These are phyloP conservation scores for Stegodyphus dumicola DNA, from an alignment of 1,140 invertebrate genomes.

Conservation along the genomic window DNA sequence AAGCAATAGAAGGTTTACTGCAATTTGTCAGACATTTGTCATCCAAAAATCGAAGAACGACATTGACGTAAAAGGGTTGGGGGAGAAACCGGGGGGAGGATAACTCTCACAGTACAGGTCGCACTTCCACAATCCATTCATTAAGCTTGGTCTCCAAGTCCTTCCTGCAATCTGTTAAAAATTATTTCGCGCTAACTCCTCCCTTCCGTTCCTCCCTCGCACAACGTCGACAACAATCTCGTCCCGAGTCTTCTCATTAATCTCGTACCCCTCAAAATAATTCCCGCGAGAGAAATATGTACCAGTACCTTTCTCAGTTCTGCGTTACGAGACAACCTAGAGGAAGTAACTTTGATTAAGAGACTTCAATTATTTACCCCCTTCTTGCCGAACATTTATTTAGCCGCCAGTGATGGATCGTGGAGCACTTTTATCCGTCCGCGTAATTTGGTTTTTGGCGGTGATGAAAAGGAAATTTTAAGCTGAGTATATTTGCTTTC, in stretches of 20 bases:
- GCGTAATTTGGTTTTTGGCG: too few species aligned
- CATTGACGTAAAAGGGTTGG: too few species aligned
- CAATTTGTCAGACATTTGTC: too few species aligned
- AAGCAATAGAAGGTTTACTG: too few species aligned
- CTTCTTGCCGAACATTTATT: slow-evolving; percentile 21
- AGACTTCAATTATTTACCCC: slow-evolving; percentile 33
- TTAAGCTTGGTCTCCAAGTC: neutral
- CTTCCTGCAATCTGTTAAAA: slow-evolving; percentile 18
- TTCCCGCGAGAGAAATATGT: neutral
- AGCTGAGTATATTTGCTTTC: neutral
- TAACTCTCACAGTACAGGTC: too few species aligned
- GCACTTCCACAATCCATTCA: neutral
- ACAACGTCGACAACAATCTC: slow-evolving; percentile 4
- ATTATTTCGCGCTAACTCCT: slow-evolving; percentile 9
- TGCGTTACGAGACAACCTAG: too few species aligned
- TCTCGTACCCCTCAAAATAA: slow-evolving; percentile 27
- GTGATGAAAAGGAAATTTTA: neutral
- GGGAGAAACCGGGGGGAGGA: too few species aligned
- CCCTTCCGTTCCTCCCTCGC: too few species aligned
- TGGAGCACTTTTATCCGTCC: neutral
- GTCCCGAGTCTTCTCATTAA: slow-evolving; percentile 17
- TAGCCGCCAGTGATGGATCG: slow-evolving; percentile 15
- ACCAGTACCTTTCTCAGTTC: neutral
- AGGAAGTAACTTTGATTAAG: slow-evolving; percentile 12
- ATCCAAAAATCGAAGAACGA: too few species aligned